Evolutionary conservation across 1,140 invertebrate species (phyloP).

Genomic region (Chrysomallon squamiferum): DNA sequence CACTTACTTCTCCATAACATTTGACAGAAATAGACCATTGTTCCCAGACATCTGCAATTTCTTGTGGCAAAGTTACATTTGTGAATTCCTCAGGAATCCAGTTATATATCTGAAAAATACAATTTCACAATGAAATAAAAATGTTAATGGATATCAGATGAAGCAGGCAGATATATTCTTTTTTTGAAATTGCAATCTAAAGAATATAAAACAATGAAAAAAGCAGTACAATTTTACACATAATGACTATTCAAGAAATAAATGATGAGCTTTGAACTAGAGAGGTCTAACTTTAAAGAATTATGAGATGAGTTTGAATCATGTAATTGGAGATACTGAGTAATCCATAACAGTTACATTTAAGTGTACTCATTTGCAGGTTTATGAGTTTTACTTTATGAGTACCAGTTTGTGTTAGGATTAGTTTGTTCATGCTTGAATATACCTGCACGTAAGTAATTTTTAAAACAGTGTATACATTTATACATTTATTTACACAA

Average conservation of each 20-base stretch:
- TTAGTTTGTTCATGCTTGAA: neutral
- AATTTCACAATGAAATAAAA: constrained; percentile 2
- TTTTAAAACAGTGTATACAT: too few species aligned
- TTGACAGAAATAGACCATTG: constrained; percentile 21
- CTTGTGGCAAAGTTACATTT: constrained; percentile 14
- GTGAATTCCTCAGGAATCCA: constrained; percentile 38
- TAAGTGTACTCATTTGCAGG: neutral
- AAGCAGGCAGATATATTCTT: too few species aligned
- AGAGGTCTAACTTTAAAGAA: too few species aligned
- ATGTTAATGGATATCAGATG: too few species aligned
- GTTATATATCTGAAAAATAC: constrained; percentile 24
- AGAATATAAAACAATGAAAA: too few species aligned
- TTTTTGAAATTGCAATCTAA: too few species aligned
- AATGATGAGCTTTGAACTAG: too few species aligned
- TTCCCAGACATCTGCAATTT: constrained; percentile 13
- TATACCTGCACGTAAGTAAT: too few species aligned
- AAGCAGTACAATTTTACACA: too few species aligned
- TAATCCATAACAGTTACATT: neutral
- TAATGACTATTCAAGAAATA: too few species aligned
- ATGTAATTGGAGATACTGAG: neutral
- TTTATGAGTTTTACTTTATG: neutral
- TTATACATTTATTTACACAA: too few species aligned
- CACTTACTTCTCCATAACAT: constrained; percentile 39
- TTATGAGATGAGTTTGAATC: neutral
- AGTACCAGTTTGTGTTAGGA: neutral